Base-by-base conservation (phyloP, 2,113 vertebrate genomes). In the Circaetus cinerascens region DNA sequence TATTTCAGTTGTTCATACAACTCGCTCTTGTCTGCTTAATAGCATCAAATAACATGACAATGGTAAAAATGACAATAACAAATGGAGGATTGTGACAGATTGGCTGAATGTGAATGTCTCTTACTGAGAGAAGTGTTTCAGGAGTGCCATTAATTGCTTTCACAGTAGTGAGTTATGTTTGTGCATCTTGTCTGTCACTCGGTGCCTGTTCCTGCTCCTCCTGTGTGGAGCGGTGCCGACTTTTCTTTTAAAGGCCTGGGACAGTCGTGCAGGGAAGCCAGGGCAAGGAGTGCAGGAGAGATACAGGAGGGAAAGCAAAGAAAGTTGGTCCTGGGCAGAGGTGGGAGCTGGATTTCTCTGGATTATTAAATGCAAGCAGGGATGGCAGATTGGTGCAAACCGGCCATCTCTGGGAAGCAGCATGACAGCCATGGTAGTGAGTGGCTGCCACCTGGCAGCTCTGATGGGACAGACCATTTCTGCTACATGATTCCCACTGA, bases 51-150 rank as follows among this genome's bases (percentile, higher is more conserved):
- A 88, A 86, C 10, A 2, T 21, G 68, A 92, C 95, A 96, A 72
- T 93, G 68, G 75, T 95, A 95, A 95, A 97, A 97, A 95, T 92
- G 91, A 94, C 95, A 95, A 76, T 92, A 94, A 95, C 95, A 95
- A 95, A 94, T 27, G 60, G 85, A 82, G 86, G 78, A 95, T 92
- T 92, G 94, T 94, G 92, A 97, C 93, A 94, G 93, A 96, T 91
- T 96, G 91, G 78, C 77, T 96, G 96, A 88, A 94, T 90, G 74
- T 79, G 92, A 96, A 95, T 92, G 86, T 91, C 90, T 95, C 68
- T 84, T 82, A 45, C 71, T 36, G 87, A 93, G 83, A 91, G 93
- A 93, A 96, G 94, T 55, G 80, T 92, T 94, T 90, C 76, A 26
- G 67, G 91, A 93, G 64, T 90, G 81, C 51, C 81, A 92, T 96